Evolutionary conservation across 2,797 vertebrate genomes (phyloP), one percentile per base, ranked within the genome.

Genomic region (Pelochelys cantorii): DNA sequence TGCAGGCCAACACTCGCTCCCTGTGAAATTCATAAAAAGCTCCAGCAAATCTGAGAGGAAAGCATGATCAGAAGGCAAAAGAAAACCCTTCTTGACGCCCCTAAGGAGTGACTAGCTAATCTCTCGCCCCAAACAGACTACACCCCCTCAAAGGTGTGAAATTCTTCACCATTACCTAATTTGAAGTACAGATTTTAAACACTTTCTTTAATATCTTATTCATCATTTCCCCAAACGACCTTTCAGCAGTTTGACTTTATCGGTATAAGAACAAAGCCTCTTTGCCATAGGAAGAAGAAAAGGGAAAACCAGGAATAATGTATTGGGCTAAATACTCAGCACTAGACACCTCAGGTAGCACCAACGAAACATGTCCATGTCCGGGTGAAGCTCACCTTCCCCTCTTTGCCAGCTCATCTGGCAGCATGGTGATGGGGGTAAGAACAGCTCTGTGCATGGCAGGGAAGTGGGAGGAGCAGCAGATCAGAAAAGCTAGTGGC

Each of bases 181-280:
- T 77, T 27, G 27, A 37, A 20, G 4, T 20, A 6, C 74, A 79
- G 53, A 52, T 31, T 12, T 81, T 15, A 81, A 81, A 23, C 23
- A 60, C 34, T 25, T 84, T 2, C 0, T 23, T 55, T 81, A 81
- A 5, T 29, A 23, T 1, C 84, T 79, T 11, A 79, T 55, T 22
- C 87, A 37, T 10, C 81, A 25, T 31, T 0, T 0, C 31, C 31
- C 18, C 0, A 0, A 59, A 11, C 31, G 55, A 60, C 18, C 52
- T 75, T n/a, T 25, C 55, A 75, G 31, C 52, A 31, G n/a, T 55
- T 20, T 84, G 52, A 83, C 31, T 0, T 0, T 3, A 86, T 10
- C 0, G 4, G 23, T 25, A 29, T 25, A 27, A 62, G 2, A 52
- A 7, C 5, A 37, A 82, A 86, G 37, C 11, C 31, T 37, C 7